Base-by-base conservation (phyloP, 2,113 vertebrate genomes). In the Melanerpes aurifrons region DNA sequence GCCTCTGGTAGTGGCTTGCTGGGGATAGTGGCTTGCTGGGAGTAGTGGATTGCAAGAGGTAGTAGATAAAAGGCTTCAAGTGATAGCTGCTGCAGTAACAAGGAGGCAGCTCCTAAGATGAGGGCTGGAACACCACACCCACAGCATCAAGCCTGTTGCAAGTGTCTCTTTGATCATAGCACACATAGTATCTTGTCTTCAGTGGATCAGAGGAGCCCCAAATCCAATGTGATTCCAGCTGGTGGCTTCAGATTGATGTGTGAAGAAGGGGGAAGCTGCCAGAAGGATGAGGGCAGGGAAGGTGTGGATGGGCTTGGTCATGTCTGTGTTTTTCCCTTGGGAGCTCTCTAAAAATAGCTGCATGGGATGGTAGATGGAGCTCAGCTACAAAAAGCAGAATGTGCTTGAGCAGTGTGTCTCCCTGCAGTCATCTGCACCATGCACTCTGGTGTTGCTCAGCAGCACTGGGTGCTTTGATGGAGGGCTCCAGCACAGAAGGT, bases 321-420 rank as follows among this genome's bases (percentile, higher is more conserved):
- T 76, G 86, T 92, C 89, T 82, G 72, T 66, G 5, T 59, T 87
- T 91, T 89, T 93, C 37, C 26, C 37, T 78, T 74, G 40, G 54
- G 21, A 94, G n/a, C 9, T 37, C 22, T 37, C 50, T 91, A 69
- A 96, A 93, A 80, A 90, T 75, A 96, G 69, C 76, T 67, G 37
- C 13, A 18, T 0, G 0, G 62, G 80, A 74, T 47, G 43, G 37
- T 74, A 32, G 15, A 4, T 29, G 32, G 57, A 86, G 54, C 69
- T 95, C 20, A 83, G 79, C 66, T 86, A 5, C 50, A 80, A 85
- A 56, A 87, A 43, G 78, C 80, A 70, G 66, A 73, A 57, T 18
- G 3, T 12, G 40, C 7, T 80, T 92, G 71, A 90, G 45, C 82
- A 82, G 77, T 19, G n/a, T 18, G 35, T 63, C 37, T 45, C 4